Evolutionary conservation across 2,797 vertebrate genomes (phyloP).

Genomic region (Microchirus variegatus): DNA sequence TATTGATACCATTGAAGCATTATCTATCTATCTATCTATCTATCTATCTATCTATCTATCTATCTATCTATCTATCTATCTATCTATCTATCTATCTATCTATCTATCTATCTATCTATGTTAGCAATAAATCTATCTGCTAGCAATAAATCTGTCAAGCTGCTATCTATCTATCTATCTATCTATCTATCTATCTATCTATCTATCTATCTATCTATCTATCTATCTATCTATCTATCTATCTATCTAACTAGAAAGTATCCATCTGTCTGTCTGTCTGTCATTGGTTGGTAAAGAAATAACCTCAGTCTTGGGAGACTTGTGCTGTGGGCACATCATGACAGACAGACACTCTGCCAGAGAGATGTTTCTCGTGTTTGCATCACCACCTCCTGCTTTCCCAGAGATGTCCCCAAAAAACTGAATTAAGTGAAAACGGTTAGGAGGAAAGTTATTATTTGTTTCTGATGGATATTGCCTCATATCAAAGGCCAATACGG

Average conservation of each 20-base stretch:
- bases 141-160: no score
- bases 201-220: neutral
- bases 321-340: constrained; percentile 31
- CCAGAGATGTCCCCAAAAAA: constrained; percentile 41
- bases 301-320: constrained; percentile 39
- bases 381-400: constrained; percentile 50
- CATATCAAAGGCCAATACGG: constrained; percentile 52
- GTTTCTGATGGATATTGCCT: constrained; percentile 57
- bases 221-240: neutral
- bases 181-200: neutral
- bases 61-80: no score
- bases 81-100: neutral
- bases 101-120: neutral
- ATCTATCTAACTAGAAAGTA: neutral
- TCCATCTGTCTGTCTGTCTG: neutral
- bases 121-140: no score
- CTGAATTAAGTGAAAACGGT: constrained; percentile 48
- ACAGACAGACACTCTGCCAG: constrained; percentile 32
- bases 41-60: no score
- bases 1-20: no score
- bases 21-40: no score
- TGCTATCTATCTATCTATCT: neutral
- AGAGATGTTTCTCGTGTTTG: constrained; percentile 48
- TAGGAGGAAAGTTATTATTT: constrained; percentile 46
- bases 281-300: neutral